Evolutionary conservation across 2,888 invertebrate species (phyloP), one percentile per base, ranked within the genome.

Genomic region (Chirona hameri): DNA sequence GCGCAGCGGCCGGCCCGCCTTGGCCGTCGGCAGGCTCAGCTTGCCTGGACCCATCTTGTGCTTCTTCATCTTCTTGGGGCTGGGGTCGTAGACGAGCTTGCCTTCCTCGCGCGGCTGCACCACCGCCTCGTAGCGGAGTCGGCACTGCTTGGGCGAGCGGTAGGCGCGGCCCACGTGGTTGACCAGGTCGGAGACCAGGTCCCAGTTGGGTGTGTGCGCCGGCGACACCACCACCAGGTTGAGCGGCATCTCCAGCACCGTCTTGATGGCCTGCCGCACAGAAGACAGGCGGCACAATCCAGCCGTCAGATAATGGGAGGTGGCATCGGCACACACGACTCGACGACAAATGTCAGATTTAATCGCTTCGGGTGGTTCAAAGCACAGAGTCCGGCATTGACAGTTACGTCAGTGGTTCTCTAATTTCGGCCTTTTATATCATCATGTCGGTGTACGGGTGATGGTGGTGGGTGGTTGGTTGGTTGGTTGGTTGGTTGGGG

Each of bases 141-240:
- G 93, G 88, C 98, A 98, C 88, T 97, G 96, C 87, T 97, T 95
- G 29, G 96, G 92, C 69, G 97, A 95, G 84, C 98, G 92, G 88
- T 94, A 95, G 29, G 93, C 93, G 85, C 95, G 92, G 81, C 95
- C 94, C n/a, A 92, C 92, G 84, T 93, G 92, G 88, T 94, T 97
- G 1, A 98, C 97, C 86, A 94, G 92, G 87, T 97, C 97, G 39
- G 97, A 93, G 15, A 95, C 95, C 87, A 97, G 91, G 88, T 99
- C 98, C 98, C 98, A 99, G 90, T 99, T 99, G 79, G 96, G 94
- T 48, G 93, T 93, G 87, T 95, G 96, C 0, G 93, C 95, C 0
- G 94, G 95, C 84, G 93, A 93, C 83, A 93, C 89, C 83, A 93
- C 91, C 88, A 93, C 91, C 85, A 93, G 90, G 89, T 93, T 94